phyloP scores from a whole-genome alignment of 2,113 vertebrate species.

The Azemiops feae region DNA sequence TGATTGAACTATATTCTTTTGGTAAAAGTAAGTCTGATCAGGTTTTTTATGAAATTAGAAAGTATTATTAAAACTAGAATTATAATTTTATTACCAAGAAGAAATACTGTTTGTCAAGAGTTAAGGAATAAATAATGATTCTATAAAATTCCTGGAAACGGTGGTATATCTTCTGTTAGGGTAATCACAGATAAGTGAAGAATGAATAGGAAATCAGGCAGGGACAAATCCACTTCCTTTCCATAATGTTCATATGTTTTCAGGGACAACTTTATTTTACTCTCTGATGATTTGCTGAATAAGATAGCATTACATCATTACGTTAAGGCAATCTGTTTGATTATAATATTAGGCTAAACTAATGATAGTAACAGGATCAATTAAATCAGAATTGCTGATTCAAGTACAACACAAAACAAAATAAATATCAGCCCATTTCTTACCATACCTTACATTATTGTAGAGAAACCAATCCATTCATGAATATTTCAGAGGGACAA shows the following conservation, averaged over 20 bases:
- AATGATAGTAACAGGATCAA: neutral
- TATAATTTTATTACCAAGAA: neutral
- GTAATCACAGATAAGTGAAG: neutral
- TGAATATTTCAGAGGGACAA: slow-evolving; percentile 5
- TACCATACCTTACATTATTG: neutral
- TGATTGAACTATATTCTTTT: neutral
- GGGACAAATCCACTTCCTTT: neutral
- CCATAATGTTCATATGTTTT: neutral
- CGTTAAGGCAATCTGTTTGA: neutral
- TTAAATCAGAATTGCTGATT: neutral
- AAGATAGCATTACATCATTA: neutral
- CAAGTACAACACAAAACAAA: neutral
- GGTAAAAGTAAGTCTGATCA: neutral
- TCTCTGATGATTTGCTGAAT: neutral
- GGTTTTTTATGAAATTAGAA: neutral
- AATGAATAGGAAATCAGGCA: neutral
- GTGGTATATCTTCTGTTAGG: neutral
- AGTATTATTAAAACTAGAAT: neutral
- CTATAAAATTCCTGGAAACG: neutral
- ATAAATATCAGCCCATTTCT: neutral
- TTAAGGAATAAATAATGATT: neutral
- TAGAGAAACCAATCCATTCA: neutral
- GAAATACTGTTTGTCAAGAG: neutral
- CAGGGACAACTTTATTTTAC: neutral
- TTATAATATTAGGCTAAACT: neutral